Percentiles rank a stretch among this genome's conserved stretches.
phyloP scores from a whole-genome alignment of 2,888 invertebrate species.

The Brenthis hecate region DNA sequence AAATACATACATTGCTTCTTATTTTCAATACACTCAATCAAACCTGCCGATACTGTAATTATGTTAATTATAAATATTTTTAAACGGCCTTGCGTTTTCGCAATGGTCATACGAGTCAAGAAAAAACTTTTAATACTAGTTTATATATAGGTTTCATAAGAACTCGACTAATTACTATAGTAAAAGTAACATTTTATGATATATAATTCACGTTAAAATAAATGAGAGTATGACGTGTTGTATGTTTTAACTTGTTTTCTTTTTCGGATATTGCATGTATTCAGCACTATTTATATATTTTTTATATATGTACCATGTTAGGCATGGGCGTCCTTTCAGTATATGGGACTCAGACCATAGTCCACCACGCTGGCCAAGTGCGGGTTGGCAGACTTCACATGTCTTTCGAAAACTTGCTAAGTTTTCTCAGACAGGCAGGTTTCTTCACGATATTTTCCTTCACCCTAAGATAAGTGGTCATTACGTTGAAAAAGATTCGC shows the following conservation, averaged over 20 bases:
- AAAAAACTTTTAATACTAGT: conserved; percentile 3
- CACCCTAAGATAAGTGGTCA: too few species aligned
- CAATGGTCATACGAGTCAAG: conserved; percentile 14
- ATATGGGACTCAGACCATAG: too few species aligned
- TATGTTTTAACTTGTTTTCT: not conserved
- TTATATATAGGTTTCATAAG: conserved; percentile 7
- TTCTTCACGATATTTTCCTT: too few species aligned
- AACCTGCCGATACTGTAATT: conserved; percentile 23
- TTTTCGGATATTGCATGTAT: too few species aligned
- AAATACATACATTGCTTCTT: not conserved
- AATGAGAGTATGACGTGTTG: not conserved
- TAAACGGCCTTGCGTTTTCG: conserved; percentile 30
- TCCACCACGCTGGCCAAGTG: too few species aligned
- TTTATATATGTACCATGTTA: too few species aligned
- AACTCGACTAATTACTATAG: conserved; percentile 12
- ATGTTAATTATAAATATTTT: conserved; percentile 37
- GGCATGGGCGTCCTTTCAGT: too few species aligned
- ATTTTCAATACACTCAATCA: conserved; percentile 3
- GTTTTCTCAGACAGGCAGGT: too few species aligned
- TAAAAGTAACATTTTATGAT: conserved; percentile 5
- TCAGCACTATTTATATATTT: too few species aligned
- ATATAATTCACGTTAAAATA: conserved; percentile 1
- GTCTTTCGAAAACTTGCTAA: too few species aligned
- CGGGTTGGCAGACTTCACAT: too few species aligned
- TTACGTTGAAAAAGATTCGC: too few species aligned